phyloP scores from a whole-genome alignment of 2,113 vertebrate species.

The Macaca nemestrina region DNA sequence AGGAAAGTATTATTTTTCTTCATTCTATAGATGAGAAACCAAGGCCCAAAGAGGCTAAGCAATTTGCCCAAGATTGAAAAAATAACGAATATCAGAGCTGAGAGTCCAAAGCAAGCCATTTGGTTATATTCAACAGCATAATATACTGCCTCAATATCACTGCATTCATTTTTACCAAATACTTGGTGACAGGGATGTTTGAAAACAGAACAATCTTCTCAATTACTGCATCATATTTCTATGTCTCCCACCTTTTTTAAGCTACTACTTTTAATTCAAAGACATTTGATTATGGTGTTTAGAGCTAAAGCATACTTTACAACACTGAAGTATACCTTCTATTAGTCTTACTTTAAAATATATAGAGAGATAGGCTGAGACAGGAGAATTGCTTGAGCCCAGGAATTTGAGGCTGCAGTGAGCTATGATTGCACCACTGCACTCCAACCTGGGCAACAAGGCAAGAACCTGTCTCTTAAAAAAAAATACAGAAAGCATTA shows the following conservation, averaged over 20 bases:
- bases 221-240: slow-evolving; percentile 2
- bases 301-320: slow-evolving; percentile 12
- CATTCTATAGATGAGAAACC: background rate
- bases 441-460: no score
- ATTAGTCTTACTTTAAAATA: slow-evolving; percentile 27
- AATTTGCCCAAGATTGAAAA: background rate
- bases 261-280: background rate
- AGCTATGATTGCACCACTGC: no score
- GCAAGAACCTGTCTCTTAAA: no score
- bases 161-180: background rate
- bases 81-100: background rate
- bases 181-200: background rate
- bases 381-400: no score
- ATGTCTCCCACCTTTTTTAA: background rate
- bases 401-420: no score
- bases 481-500: background rate
- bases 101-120: background rate
- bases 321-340: background rate
- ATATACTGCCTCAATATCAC: background rate
- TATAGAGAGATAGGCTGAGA: background rate
- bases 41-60: background rate
- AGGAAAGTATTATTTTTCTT: background rate
- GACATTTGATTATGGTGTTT: background rate
- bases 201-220: background rate
- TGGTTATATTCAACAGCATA: background rate